Evolutionary conservation across 1,140 invertebrate species (phyloP).

Genomic region (Mizuhopecten yessoensis): DNA sequence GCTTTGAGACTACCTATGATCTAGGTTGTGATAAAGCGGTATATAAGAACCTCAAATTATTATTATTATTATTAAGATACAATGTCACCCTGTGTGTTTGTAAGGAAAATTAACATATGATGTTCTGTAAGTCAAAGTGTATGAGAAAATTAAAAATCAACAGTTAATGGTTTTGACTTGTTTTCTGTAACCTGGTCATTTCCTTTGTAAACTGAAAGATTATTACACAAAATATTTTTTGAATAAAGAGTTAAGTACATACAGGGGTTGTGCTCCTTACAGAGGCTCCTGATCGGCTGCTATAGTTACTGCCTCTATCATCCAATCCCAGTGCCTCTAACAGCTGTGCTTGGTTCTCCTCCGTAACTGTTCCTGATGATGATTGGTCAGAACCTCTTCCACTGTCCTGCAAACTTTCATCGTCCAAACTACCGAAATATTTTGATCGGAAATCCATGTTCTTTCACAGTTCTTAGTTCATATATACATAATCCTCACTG

Average conservation of each 20-base stretch:
- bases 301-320: conserved; percentile 1
- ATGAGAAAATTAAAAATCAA: too few relatives aligned
- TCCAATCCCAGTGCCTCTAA: conserved; percentile 20
- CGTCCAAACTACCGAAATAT: conserved; percentile 6
- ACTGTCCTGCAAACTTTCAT: conserved; percentile 11
- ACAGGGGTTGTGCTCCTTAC: not conserved
- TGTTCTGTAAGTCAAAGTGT: too few relatives aligned
- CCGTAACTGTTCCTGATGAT: not conserved
- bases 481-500: not conserved
- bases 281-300: not conserved
- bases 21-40: too few relatives aligned
- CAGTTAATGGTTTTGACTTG: too few relatives aligned
- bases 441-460: conserved; percentile 18
- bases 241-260: not conserved
- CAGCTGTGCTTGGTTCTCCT: conserved; percentile 21
- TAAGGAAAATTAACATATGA: too few relatives aligned
- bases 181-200: not conserved
- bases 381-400: conserved; percentile 7
- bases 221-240: not conserved
- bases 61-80: too few relatives aligned
- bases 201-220: not conserved
- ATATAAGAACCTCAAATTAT: too few relatives aligned
- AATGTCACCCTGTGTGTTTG: too few relatives aligned
- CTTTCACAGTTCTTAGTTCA: not conserved
- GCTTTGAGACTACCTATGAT: too few relatives aligned